Evolutionary conservation across 1,140 invertebrate genomes (phyloP), one percentile per base, ranked within the genome.

Genomic region (Achatina immaculata): DNA sequence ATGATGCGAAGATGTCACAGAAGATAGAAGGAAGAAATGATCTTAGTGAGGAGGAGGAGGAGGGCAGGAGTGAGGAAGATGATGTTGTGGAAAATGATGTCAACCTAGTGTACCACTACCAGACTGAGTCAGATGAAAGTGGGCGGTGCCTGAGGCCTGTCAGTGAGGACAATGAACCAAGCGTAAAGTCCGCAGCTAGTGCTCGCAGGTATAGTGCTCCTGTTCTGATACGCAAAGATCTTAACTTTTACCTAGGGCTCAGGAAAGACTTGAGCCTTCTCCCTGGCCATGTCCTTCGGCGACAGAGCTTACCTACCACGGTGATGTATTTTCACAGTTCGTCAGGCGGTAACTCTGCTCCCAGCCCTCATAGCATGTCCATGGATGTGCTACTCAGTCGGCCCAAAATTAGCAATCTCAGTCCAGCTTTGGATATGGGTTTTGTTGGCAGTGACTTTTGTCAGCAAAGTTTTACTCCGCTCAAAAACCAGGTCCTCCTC

Each of bases 391-490:
- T 88, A 34, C 31, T 84, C n/a, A 42, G 81, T 38, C 75, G 84
- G 19, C 86, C 87, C 34, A 88, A 88, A 80, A 85, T 88, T 45
- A 86, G 83, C 42, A 87, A 83, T 73, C 81, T 88, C 21, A 85
- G 84, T 69, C 80, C 83, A 42, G 85, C 77, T 79, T 82, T 85
- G 65, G 85, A 87, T 38, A 81, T 82, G 0, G 84, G 80, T 66
- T 62, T 80, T 58, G 55, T 84, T 1, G 80, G 82, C 83, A 82
- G 65, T 74, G 84, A 42, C 83, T 82, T 6, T 84, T 83, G 0
- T 42, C 82, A 78, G 68, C 79, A 82, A n/a, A 40, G 83, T 34
- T 81, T 84, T 58, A 74, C 73, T 55, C 65, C 83, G 14, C 78
- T 84, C 28, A 36, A 78, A 34, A 82, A 62, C 28, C 83, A 82